Conservation (phyloP, 2,888 invertebrate species). For the Lymantria monacha region DNA sequence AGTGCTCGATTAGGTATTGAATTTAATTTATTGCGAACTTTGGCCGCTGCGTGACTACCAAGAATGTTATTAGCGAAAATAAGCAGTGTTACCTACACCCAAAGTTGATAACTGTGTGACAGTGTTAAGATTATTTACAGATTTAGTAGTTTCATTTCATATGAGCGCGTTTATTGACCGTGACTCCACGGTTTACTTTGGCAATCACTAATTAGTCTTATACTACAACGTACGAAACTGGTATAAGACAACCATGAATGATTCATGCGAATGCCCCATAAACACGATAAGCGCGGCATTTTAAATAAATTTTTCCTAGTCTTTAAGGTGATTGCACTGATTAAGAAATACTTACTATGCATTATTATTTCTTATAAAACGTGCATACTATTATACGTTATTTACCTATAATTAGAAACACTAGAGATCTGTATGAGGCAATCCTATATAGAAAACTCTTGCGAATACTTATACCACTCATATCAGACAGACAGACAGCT, state of each 20-base stretch:
- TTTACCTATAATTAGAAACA: too few species aligned
- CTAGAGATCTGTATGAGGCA: too few species aligned
- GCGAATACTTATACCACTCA: too few species aligned
- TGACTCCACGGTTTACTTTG: slow-evolving; percentile 26
- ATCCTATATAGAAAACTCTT: too few species aligned
- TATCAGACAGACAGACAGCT: too few species aligned
- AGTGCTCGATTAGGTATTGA: slow-evolving; percentile 42
- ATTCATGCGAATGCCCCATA: slow-evolving; percentile 12
- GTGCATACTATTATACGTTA: background rate
- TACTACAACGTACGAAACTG: slow-evolving; percentile 10
- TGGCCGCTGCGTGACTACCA: slow-evolving; percentile 1
- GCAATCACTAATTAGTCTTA: slow-evolving; percentile 21
- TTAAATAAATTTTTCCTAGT: slow-evolving; percentile 20
- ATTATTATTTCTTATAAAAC: background rate
- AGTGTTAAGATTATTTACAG: slow-evolving; percentile 11
- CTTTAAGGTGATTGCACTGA: slow-evolving; percentile 1
- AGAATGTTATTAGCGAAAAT: slow-evolving; percentile 10
- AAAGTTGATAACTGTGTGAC: slow-evolving; percentile 22
- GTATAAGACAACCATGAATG: slow-evolving; percentile 10
- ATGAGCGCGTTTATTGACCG: slow-evolving; percentile 33
- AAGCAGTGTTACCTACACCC: slow-evolving; percentile 9
- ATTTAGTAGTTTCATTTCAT: slow-evolving; percentile 22
- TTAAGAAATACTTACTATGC: background rate
- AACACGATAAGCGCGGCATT: slow-evolving; percentile 8
- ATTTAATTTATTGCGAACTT: slow-evolving; percentile 10